phyloP scores from a whole-genome alignment of 2,113 vertebrate species.

The Tyrannus savana region DNA sequence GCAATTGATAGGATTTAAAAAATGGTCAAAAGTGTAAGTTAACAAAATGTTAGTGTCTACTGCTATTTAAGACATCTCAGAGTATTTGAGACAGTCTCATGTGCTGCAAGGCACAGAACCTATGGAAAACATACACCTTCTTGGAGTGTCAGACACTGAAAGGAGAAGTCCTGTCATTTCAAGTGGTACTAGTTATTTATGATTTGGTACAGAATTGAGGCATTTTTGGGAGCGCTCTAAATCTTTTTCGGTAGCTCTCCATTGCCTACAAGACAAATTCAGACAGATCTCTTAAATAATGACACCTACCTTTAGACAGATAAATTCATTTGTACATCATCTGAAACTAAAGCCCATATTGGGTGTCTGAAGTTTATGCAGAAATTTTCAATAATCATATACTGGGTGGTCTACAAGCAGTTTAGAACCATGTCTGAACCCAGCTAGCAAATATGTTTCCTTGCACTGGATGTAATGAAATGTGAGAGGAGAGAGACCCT shows the following conservation, averaged over 20 bases:
- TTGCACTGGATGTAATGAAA: not conserved
- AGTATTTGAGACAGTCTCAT: not conserved
- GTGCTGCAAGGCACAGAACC: not conserved
- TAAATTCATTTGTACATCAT: not conserved
- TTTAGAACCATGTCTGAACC: not conserved
- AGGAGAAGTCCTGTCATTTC: not conserved
- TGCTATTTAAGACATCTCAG: not conserved
- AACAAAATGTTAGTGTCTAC: not conserved
- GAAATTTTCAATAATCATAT: not conserved
- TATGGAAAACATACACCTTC: not conserved
- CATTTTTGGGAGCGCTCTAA: not conserved
- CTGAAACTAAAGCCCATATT: not conserved
- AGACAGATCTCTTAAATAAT: not conserved
- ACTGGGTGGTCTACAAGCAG: not conserved
- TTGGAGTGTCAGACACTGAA: not conserved
- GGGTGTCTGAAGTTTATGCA: not conserved
- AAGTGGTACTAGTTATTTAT: not conserved
- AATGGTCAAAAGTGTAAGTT: not conserved
- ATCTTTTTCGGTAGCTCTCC: not conserved
- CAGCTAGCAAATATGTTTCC: not conserved
- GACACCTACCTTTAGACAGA: not conserved
- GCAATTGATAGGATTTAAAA: not conserved
- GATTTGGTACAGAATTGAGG: not conserved
- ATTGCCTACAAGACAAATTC: not conserved
- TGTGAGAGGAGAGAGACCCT: not conserved